phyloP scores from a whole-genome alignment of 1,140 invertebrate genomes.

The Drosophila micromelanica region DNA sequence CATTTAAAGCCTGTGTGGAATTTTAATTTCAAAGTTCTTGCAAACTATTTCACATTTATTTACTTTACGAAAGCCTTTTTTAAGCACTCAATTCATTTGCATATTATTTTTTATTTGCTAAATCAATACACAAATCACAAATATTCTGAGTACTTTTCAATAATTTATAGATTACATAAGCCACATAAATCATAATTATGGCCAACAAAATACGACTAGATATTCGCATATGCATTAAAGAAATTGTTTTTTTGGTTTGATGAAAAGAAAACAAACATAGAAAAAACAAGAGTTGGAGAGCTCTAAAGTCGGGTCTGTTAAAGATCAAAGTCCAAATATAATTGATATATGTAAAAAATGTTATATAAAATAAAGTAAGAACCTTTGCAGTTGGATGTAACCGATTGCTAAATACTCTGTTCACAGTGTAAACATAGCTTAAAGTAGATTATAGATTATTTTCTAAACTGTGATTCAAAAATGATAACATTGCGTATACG shows the following conservation, averaged over 20 bases:
- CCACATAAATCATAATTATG: slow-evolving; percentile 1
- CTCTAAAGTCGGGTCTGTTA: too few relatives aligned
- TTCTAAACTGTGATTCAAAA: too few relatives aligned
- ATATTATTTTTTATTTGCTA: neutral
- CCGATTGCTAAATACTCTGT: too few relatives aligned
- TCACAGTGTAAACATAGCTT: too few relatives aligned
- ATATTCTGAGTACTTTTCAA: neutral
- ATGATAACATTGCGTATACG: too few relatives aligned
- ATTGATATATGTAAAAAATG: too few relatives aligned
- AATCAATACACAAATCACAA: neutral
- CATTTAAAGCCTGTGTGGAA: neutral
- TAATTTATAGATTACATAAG: neutral
- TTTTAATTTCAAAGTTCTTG: slow-evolving; percentile 52
- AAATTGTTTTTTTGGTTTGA: neutral
- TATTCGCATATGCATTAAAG: neutral
- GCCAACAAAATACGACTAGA: neutral
- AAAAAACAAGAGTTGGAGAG: too few relatives aligned
- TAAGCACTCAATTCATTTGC: slow-evolving; percentile 10
- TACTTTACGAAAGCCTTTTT: slow-evolving; percentile 8
- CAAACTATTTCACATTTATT: neutral
- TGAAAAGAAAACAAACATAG: too few relatives aligned
- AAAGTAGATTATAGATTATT: too few relatives aligned
- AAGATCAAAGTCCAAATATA: too few relatives aligned
- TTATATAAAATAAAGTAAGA: too few relatives aligned
- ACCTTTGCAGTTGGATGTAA: too few relatives aligned